Base-by-base conservation (phyloP, 2,797 vertebrate genomes). In the Glossophaga mutica region DNA sequence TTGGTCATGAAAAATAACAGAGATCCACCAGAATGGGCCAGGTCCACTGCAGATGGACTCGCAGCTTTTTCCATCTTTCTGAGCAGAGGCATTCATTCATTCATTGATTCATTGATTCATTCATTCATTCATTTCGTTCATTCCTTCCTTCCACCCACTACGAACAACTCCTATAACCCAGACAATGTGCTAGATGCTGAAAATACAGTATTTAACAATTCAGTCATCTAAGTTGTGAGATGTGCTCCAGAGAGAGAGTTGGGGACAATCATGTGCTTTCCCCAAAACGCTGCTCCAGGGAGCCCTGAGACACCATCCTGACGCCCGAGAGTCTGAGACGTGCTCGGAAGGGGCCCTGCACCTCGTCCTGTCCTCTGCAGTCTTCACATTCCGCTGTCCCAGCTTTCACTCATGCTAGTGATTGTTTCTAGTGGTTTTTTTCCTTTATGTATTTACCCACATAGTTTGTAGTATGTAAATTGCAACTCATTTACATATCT, bases 401-500 rank as follows among this genome's bases (percentile, higher is more conserved):
- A 42, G n/a, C 34, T 59, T 90, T 65, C 34, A 90, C n/a, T 94
- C 46, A 3, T 74, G 68, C 50, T 87, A 71, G 65, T 39, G 73
- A 83, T 74, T 79, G 89, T 39, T 74, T 90, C 83, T 71, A 48
- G 89, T 86, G 62, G 67, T 32, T 79, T 95, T 96, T 21, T 76
- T 9, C 29, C 55, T 70, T 1, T 34, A 73, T 59, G n/a, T 55
- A 73, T 77, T 78, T 90, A 84, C 77, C 44, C 42, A 48, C 6
- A 21, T 37, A 94, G 59, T 94, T 85, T 82, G n/a, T 2, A 39
- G 26, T 39, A 3, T 88, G 37, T 86, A 85, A 81, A 90, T 93
- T 95, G 39, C 32, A 92, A 15, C 12, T 83, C 87, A 83, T 95
- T 95, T 91, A 42, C 65, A n/a, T 79, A 68, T 74, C 52, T 85